Base-by-base conservation (phyloP, 2,113 vertebrate genomes). In the Vulpes lagopus region DNA sequence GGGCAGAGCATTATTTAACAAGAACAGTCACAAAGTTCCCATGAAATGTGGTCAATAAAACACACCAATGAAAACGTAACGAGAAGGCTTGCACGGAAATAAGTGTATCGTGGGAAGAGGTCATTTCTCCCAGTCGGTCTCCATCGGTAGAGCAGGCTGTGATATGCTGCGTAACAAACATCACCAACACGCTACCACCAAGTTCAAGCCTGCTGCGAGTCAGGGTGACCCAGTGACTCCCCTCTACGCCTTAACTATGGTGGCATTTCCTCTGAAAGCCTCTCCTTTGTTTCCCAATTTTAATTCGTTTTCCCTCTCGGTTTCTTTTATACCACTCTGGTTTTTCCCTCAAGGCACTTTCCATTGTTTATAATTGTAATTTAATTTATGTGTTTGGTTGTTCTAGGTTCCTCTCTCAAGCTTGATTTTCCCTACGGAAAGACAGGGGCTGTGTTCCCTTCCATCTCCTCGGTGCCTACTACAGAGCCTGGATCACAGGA, bases 301-400 rank as follows among this genome's bases (percentile, higher is more conserved):
- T 82, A 90, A 59, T 84, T 74, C 55, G 8, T 81, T 82, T 0
- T 96, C 23, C 22, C 7, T 35, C 20, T 53, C 35, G n/a, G 59
- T 65, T 57, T 1, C 25, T 82, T 84, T 65, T 64, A 10, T 57
- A 73, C 3, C 19, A 76, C 4, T 17, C 0, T 65, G 17, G 43
- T 89, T 27, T 85, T 95, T 57, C 76, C 9, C 12, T 78, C 3
- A 20, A 10, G 5, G 7, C 5, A 92, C 11, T 74, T 96, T 22
- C 23, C 10, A 20, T 25, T 83, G 11, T 73, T 62, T 65, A 67
- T 64, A 76, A 14, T 83, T 92, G 22, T 35, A 35, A 4, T 74
- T 94, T 35, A 51, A 60, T 55, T 89, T 82, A n/a, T 57, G 14
- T 78, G 38, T 67, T 94, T 79, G 85, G 88, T 87, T 94, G 22